A percentile compares a stretch with the other conserved stretches of the same genome.
Evolutionary conservation across 2,888 invertebrate genomes (phyloP).

Genomic region (Atethmia centrago): DNA sequence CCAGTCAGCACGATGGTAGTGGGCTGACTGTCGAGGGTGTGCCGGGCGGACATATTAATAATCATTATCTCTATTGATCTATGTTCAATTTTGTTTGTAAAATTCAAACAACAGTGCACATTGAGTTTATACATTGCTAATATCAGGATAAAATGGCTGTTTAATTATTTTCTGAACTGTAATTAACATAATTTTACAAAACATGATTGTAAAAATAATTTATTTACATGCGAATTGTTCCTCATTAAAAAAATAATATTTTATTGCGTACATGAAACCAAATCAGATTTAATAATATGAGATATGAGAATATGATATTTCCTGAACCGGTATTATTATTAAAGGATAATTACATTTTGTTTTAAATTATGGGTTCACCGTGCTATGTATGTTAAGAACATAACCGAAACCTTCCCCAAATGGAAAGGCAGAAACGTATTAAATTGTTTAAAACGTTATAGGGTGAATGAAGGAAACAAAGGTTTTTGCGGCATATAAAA

Average conservation of each 20-base stretch:
- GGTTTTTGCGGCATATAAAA: no score
- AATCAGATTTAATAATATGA: slow-evolving; percentile 7
- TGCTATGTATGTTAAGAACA: background rate
- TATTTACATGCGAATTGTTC: background rate
- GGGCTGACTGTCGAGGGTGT: background rate
- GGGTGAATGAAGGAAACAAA: no score
- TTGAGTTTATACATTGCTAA: background rate
- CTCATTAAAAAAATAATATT: slow-evolving; percentile 5
- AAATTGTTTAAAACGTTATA: background rate
- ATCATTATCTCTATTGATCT: background rate
- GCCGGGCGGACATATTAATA: background rate
- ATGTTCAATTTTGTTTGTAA: background rate
- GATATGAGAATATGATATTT: slow-evolving; percentile 8
- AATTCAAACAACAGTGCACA: background rate
- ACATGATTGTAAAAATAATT: background rate
- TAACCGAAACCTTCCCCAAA: slow-evolving; percentile 1
- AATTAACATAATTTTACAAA: background rate
- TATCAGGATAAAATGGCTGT: background rate
- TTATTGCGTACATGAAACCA: slow-evolving; percentile 7
- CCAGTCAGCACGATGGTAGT: no score
- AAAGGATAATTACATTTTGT: slow-evolving; percentile 8
- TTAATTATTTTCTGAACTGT: background rate
- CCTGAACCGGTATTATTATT: slow-evolving; percentile 17
- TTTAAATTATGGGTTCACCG: slow-evolving; percentile 1
- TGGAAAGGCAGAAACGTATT: background rate